Base-by-base conservation (phyloP, 2,113 vertebrate genomes). In the Phoxinus phoxinus region DNA sequence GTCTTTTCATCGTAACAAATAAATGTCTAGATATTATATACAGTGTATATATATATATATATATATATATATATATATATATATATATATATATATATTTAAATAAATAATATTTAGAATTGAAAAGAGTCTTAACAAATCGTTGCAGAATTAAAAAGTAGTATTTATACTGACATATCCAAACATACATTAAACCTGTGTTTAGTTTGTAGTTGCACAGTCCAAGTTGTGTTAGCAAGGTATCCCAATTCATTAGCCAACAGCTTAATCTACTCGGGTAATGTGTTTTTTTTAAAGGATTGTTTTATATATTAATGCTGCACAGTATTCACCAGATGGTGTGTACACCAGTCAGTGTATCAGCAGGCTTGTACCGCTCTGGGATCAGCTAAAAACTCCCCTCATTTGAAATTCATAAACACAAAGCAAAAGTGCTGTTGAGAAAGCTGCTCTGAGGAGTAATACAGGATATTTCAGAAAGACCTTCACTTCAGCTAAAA, bases 401-500 rank as follows among this genome's bases (percentile, higher is more conserved):
- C 13, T 48, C 30, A 3, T 61, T 9, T 44, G 41, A 63, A 75
- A 27, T 56, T 74, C 21, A 53, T 56, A 56, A 75, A 27, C 27
- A 81, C 13, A 41, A 0, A 80, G 74, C 15, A 53, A 61, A 59
- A 25, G 23, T 87, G 46, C 32, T 75, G 19, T 72, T 63, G 21
- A 25, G 41, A 83, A 83, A 58, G 51, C 76, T 86, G 75, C 72
- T 81, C 61, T 74, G 35, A 61, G 46, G 61, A 86, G 56, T 59
- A 76, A 35, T 32, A n/a, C 51, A 56, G 51, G n/a, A 75, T 27
- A 53, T 69, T 80, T 80, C 56, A 15, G 81, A 84, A 85, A 87
- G n/a, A 84, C 75, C 74, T 75, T 48, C 79, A 79, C 69, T 83
- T 75, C 67, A 81, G 30, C 85, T 32, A 69, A 81, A 65, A 84